A percentile compares a stretch with the other conserved stretches of the same genome.
Conservation (phyloP, 2,113 vertebrate species). For the Erythrolamprus reginae region DNA sequence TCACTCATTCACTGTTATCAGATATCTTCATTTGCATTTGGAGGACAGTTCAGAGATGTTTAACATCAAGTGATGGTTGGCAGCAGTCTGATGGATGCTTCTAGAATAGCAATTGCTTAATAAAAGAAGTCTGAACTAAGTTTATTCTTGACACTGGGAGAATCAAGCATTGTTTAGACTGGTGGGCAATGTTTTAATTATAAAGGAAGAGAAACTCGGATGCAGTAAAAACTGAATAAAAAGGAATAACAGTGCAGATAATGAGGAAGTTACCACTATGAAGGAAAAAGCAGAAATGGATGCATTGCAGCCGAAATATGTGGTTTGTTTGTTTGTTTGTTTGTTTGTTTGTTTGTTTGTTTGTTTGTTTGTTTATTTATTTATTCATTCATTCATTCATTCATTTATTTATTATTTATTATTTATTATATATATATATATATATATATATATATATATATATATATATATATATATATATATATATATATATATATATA, state of each 20-base stretch:
- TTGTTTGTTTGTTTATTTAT: no score
- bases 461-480: no score
- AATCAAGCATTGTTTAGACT: not conserved
- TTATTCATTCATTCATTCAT: no score
- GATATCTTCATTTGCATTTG: not conserved
- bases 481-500: no score
- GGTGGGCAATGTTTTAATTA: not conserved
- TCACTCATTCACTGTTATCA: not conserved
- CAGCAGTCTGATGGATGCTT: not conserved
- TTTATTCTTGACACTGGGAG: not conserved
- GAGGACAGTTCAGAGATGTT: not conserved
- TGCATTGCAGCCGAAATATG: not conserved
- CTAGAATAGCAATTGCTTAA: not conserved
- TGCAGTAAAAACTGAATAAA: not conserved
- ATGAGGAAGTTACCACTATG: not conserved
- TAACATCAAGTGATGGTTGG: not conserved
- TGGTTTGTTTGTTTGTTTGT: no score
- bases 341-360: no score
- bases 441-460: no score
- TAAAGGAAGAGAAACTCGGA: not conserved
- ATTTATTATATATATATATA: no score
- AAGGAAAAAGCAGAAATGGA: not conserved
- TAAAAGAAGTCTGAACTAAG: not conserved
- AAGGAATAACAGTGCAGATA: not conserved
- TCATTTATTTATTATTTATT: no score